Conservation (phyloP, 2,113 vertebrate species). For the Tricholaema leucomelas region DNA sequence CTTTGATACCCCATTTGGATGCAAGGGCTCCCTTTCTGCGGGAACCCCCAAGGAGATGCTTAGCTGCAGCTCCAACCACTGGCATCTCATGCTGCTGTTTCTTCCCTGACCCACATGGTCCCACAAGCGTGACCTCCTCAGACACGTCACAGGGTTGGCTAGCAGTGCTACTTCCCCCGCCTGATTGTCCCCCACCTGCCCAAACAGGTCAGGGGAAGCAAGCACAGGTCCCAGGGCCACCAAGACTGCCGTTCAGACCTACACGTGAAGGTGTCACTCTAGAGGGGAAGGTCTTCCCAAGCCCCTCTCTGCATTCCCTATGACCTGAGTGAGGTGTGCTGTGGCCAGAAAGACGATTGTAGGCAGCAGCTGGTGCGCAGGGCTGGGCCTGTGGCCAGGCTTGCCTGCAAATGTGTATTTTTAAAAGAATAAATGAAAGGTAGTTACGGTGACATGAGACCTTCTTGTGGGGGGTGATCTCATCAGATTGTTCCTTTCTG, state of each 20-base stretch:
- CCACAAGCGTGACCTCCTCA: background rate
- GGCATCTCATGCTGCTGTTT: fast-evolving
- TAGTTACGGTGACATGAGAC: background rate
- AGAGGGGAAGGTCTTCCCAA: background rate
- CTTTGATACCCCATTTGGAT: fast-evolving
- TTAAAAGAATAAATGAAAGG: background rate
- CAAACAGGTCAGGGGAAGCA: background rate
- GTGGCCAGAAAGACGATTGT: background rate
- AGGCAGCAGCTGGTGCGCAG: background rate
- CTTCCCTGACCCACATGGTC: fast-evolving
- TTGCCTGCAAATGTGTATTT: background rate
- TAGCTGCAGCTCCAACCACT: no score
- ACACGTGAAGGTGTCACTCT: fast-evolving
- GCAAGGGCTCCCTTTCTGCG: no score
- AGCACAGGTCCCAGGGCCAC: background rate
- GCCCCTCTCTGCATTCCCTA: no score
- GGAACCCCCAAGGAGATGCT: no score
- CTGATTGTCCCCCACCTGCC: background rate
- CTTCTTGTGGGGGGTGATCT: background rate
- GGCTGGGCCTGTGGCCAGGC: background rate
- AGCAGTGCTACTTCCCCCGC: fast-evolving
- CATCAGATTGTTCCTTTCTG: background rate
- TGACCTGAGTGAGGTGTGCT: background rate
- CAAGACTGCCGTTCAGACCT: background rate
- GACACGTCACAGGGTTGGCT: fast-evolving